A percentile compares a stretch with the other conserved stretches of the same genome.
Evolutionary conservation across 2,113 vertebrate genomes (phyloP).

Genomic region (Xenopus laevis): DNA sequence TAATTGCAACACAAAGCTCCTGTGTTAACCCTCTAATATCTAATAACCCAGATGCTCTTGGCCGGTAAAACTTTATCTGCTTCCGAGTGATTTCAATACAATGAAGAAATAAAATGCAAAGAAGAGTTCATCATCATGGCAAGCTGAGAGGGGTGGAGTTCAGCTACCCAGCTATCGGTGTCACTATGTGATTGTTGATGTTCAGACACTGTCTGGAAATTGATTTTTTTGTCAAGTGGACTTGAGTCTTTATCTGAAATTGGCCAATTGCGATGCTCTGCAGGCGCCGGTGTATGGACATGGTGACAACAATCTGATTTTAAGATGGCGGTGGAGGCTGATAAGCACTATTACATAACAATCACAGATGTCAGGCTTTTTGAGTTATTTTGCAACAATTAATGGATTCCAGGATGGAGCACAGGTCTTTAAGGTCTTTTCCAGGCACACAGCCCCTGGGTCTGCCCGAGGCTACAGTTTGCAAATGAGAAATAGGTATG

Average conservation of each 20-base stretch:
- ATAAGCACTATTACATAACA: conserved; percentile 18
- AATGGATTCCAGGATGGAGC: too few species aligned
- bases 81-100: background rate
- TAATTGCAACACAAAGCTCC: too few species aligned
- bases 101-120: conserved; percentile 7
- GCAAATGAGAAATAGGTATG: too few species aligned
- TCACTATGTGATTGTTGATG: conserved; percentile 9
- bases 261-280: conserved; percentile 15
- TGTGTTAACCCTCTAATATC: too few species aligned
- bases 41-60: too few species aligned
- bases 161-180: too few species aligned
- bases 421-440: too few species aligned
- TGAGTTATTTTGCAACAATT: background rate
- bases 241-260: conserved; percentile 23
- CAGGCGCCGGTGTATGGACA: conserved; percentile 15
- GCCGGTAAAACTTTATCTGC: too few species aligned
- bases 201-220: conserved; percentile 36
- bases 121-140: too few species aligned
- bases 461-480: too few species aligned
- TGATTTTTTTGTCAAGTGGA: conserved; percentile 40
- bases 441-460: too few species aligned
- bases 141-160: too few species aligned
- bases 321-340: background rate
- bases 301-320: background rate
- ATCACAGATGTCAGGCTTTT: background rate